phyloP scores from a whole-genome alignment of 2,888 invertebrate genomes.

The Plagodis dolabraria region DNA sequence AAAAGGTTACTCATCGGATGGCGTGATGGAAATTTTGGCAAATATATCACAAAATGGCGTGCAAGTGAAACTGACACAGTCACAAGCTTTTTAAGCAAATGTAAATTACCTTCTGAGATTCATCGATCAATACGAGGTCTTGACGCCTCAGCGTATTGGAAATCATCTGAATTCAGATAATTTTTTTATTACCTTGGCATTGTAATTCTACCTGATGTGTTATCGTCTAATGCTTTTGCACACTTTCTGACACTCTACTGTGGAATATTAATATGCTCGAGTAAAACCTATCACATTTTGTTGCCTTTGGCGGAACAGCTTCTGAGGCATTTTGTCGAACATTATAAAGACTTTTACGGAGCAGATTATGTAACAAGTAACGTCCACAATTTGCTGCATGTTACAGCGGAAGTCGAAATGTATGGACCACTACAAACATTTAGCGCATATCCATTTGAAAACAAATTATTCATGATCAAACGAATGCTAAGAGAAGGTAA shows the following conservation, averaged over 20 bases:
- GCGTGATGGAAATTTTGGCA: conserved; percentile 19
- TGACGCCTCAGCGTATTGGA: conserved; percentile 35
- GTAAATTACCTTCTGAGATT: conserved; percentile 35
- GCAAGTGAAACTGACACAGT: conserved; percentile 25
- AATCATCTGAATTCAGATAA: conserved; percentile 20
- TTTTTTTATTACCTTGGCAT: not conserved
- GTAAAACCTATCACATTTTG: conserved; percentile 17
- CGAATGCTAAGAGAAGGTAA: no score
- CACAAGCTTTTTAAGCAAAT: conserved; percentile 22
- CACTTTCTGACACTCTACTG: not conserved
- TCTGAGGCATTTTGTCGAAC: conserved; percentile 16
- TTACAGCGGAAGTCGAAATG: not conserved
- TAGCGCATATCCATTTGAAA: not conserved
- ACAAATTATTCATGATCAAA: not conserved
- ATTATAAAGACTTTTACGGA: conserved; percentile 17
- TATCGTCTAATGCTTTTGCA: not conserved
- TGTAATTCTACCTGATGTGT: not conserved
- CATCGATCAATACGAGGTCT: conserved; percentile 33
- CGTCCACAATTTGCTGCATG: not conserved
- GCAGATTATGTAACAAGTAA: conserved; percentile 11
- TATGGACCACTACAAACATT: not conserved
- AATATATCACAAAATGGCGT: conserved; percentile 1
- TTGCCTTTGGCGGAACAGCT: conserved; percentile 3
- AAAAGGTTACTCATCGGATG: conserved; percentile 31
- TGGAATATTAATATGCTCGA: not conserved